A percentile compares a stretch with the other conserved stretches of the same genome.
Evolutionary conservation across 2,797 vertebrate genomes (phyloP).

Genomic region (Hippoglossus hippoglossus): DNA sequence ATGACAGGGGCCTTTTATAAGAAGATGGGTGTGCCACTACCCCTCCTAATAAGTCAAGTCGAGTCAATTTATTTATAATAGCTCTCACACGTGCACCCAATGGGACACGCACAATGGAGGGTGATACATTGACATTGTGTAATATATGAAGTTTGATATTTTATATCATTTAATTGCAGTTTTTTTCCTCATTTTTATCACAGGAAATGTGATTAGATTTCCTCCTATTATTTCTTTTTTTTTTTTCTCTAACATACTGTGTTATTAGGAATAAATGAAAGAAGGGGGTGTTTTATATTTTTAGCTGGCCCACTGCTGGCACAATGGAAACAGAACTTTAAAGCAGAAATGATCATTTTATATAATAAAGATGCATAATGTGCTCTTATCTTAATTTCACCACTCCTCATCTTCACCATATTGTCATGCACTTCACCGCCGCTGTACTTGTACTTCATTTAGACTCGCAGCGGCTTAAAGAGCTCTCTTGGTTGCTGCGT

Average conservation of each 20-base stretch:
- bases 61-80: conserved; percentile 15
- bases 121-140: conserved; percentile 26
- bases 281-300: conserved; percentile 43
- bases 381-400: conserved; percentile 67
- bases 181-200: conserved; percentile 7
- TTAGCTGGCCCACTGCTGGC: conserved; percentile 19
- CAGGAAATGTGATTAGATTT: conserved; percentile 34
- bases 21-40: conserved; percentile 68
- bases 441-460: conserved; percentile 70
- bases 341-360: conserved; percentile 56
- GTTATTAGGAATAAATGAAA: conserved; percentile 19
- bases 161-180: conserved; percentile 24
- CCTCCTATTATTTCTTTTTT: conserved; percentile 11
- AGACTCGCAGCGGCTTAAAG: conserved; percentile 66
- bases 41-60: conserved; percentile 55
- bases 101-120: conserved; percentile 30
- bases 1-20: conserved; percentile 80
- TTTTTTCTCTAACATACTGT: conserved; percentile 5
- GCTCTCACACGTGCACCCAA: conserved; percentile 34
- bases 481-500: conserved; percentile 68
- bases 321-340: conserved; percentile 50
- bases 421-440: conserved; percentile 56
- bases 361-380: conserved; percentile 61
- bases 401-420: conserved; percentile 57
- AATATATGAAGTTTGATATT: conserved; percentile 26